A percentile compares a stretch with the other conserved stretches of the same genome.
Evolutionary conservation across 2,113 vertebrate species (phyloP).

Genomic region (Macroglossus sobrinus): DNA sequence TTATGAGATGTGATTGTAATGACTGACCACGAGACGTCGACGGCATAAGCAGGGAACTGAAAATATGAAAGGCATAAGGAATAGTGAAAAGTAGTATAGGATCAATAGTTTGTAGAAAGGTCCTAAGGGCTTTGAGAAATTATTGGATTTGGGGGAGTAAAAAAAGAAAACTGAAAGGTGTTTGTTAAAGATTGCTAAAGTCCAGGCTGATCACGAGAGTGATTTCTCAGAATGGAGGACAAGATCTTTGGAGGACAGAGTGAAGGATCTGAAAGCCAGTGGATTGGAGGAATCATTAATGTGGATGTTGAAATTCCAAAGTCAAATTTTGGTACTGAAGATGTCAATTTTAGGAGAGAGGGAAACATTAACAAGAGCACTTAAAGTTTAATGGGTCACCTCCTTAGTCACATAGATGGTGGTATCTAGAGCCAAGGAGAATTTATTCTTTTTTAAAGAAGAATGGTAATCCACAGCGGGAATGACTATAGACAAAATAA

Average conservation of each 20-base stretch:
- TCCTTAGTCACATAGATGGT: neutral
- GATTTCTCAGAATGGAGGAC: neutral
- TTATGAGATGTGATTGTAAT: neutral
- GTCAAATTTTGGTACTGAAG: neutral
- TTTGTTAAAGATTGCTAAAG: neutral
- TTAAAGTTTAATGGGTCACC: neutral
- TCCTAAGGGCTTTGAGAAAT: neutral
- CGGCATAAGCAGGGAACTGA: neutral
- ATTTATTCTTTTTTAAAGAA: neutral
- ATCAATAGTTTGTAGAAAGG: neutral
- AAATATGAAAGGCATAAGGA: neutral
- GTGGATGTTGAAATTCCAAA: neutral
- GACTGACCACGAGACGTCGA: neutral
- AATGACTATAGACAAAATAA: neutral
- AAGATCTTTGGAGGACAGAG: neutral
- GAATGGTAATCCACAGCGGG: neutral
- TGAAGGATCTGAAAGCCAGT: neutral
- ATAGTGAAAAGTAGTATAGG: neutral
- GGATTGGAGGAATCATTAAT: neutral
- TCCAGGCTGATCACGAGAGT: neutral
- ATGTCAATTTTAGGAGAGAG: neutral
- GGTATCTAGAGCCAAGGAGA: neutral
- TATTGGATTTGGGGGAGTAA: neutral
- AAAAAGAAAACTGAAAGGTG: neutral
- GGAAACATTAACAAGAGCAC: neutral